Conservation (phyloP, 2,888 invertebrate genomes). For the Atrina japonica region DNA sequence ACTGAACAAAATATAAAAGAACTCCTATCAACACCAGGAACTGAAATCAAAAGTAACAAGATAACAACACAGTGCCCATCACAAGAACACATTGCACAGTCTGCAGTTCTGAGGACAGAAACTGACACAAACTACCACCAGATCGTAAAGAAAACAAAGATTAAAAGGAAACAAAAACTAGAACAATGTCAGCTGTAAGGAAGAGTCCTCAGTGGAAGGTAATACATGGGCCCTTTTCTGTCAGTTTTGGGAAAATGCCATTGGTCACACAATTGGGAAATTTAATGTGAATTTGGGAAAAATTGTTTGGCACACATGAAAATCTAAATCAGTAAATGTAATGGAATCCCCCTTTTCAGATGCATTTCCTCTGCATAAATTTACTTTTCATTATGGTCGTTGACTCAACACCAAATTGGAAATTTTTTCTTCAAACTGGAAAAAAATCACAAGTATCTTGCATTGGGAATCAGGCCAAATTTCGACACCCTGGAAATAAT, state of each 20-base stretch:
- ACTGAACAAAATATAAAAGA: slow-evolving; percentile 8
- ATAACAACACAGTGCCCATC: slow-evolving; percentile 53
- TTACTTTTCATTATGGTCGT: too few relatives aligned
- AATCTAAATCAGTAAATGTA: too few relatives aligned
- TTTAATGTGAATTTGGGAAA: neutral
- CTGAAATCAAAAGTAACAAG: slow-evolving; percentile 1
- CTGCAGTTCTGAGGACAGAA: slow-evolving; percentile 73
- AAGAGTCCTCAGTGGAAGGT: slow-evolving; percentile 82
- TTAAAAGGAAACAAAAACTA: slow-evolving; percentile 27
- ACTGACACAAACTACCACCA: slow-evolving; percentile 23
- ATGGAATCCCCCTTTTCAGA: too few relatives aligned
- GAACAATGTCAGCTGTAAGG: slow-evolving; percentile 60
- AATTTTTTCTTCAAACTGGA: too few relatives aligned
- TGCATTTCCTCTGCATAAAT: too few relatives aligned
- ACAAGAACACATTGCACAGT: slow-evolving; percentile 68
- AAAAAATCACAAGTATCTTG: too few relatives aligned
- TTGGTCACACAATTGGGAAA: too few relatives aligned
- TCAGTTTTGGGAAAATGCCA: too few relatives aligned
- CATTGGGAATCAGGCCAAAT: too few relatives aligned
- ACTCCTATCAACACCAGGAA: slow-evolving; percentile 18
- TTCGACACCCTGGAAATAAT: too few relatives aligned
- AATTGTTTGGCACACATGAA: neutral
- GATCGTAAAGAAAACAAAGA: slow-evolving; percentile 9
- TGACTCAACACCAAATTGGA: too few relatives aligned
- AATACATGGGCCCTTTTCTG: too few relatives aligned